Evolutionary conservation across 1,140 invertebrate species (phyloP).

Genomic region (Plodia interpunctella): DNA sequence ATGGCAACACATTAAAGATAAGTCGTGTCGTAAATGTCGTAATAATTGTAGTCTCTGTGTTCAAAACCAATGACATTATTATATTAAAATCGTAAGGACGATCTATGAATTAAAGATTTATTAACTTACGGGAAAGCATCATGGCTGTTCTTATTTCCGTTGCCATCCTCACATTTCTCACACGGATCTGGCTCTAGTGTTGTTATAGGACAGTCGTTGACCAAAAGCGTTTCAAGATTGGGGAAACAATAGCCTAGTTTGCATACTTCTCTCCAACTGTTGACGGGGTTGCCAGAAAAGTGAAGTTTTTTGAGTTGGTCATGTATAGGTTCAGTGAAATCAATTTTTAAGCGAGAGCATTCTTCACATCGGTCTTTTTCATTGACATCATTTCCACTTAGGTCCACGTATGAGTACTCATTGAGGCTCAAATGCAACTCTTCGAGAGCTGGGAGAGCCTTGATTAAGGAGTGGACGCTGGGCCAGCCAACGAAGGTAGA

Average conservation of each 20-base stretch:
- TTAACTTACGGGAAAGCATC: constrained; percentile 64
- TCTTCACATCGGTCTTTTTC: constrained; percentile 53
- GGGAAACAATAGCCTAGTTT: constrained; percentile 92
- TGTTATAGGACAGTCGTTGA: constrained; percentile 90
- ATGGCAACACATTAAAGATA: constrained; percentile 27
- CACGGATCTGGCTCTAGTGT: constrained; percentile 78
- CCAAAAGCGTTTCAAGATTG: constrained; percentile 87
- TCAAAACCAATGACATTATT: neutral
- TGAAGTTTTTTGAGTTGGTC: constrained; percentile 85
- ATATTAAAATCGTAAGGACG: no score
- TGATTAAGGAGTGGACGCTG: constrained; percentile 86
- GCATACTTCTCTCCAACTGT: constrained; percentile 88
- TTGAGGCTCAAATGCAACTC: constrained; percentile 94
- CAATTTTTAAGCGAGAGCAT: constrained; percentile 61
- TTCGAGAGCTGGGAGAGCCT: constrained; percentile 86
- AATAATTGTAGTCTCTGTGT: constrained; percentile 7
- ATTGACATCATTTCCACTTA: constrained; percentile 51
- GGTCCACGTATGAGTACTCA: constrained; percentile 87
- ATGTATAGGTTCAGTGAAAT: constrained; percentile 83
- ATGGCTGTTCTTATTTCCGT: constrained; percentile 66
- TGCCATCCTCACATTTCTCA: constrained; percentile 57
- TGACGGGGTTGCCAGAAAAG: constrained; percentile 90
- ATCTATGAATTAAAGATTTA: constrained; percentile 3
- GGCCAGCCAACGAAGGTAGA: constrained; percentile 91
- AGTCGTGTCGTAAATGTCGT: constrained; percentile 15